phyloP scores from a whole-genome alignment of 2,113 vertebrate species.

The Psammodynastes pulverulentus region DNA sequence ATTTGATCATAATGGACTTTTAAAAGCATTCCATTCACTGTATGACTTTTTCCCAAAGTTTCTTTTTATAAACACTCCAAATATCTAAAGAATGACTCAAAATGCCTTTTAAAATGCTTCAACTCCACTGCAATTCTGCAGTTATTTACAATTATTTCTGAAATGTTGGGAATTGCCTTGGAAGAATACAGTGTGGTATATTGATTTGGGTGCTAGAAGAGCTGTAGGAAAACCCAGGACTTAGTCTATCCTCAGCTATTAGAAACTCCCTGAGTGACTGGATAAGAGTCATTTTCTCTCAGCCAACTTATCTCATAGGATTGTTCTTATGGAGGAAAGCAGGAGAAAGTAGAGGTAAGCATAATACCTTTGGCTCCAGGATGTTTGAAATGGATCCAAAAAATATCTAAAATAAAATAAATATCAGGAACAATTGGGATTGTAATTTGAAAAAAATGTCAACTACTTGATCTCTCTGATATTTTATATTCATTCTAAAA shows the following conservation, averaged over 20 bases:
- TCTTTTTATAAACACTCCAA: not conserved
- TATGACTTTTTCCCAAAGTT: not conserved
- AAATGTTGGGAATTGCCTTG: not conserved
- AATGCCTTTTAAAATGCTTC: not conserved
- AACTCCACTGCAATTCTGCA: not conserved
- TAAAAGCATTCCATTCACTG: not conserved
- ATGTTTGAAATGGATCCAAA: not conserved
- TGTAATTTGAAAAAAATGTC: not conserved
- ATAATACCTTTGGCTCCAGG: not conserved
- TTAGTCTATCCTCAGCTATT: not conserved
- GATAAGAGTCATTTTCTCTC: not conserved
- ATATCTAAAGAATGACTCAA: not conserved
- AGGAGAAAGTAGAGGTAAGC: not conserved
- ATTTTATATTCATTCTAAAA: not conserved
- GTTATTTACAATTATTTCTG: not conserved
- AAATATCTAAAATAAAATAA: not conserved
- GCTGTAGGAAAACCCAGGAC: not conserved
- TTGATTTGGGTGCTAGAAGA: not conserved
- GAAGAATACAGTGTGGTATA: not conserved
- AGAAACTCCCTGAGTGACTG: not conserved
- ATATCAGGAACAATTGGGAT: not conserved
- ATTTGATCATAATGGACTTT: constrained; percentile 8
- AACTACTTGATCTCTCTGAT: not conserved
- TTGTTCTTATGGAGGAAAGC: not conserved
- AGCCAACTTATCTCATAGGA: not conserved